These are phyloP conservation scores for Podarcis siculus DNA, from an alignment of 2,797 vertebrate genomes.

Conservation along the genomic window DNA sequence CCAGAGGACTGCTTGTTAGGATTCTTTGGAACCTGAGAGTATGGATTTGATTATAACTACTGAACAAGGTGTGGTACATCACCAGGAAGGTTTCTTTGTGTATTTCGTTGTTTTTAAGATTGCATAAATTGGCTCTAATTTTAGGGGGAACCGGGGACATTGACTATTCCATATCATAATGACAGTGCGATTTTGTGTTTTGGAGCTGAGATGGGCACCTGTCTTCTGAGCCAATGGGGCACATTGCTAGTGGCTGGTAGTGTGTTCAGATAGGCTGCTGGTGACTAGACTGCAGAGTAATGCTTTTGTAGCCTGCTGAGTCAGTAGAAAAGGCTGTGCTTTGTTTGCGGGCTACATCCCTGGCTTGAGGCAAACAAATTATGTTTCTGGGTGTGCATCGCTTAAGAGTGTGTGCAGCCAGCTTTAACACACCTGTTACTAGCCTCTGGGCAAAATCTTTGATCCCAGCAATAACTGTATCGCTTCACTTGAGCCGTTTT, in stretches of 20 bases:
- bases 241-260: too few species aligned
- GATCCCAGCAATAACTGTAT: slow-evolving; percentile 10
- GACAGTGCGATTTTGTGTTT: neutral
- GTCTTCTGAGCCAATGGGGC: neutral
- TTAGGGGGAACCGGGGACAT: too few species aligned
- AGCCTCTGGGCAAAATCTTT: slow-evolving; percentile 21
- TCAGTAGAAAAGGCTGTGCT: neutral
- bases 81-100: too few species aligned
- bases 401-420: neutral
- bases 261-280: neutral
- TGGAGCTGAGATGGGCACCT: too few species aligned
- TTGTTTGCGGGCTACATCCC: neutral
- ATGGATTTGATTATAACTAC: too few species aligned
- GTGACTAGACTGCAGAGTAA: neutral
- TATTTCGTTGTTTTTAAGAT: too few species aligned
- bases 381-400: neutral
- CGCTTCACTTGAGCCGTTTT: neutral
- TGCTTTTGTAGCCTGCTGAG: neutral
- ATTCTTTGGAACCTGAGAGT: too few species aligned
- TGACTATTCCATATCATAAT: too few species aligned
- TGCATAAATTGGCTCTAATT: too few species aligned
- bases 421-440: slow-evolving; percentile 30
- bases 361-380: slow-evolving; percentile 1
- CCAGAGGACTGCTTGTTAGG: neutral
- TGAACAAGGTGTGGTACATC: too few species aligned